Conservation (phyloP, 2,888 invertebrate species). For the Tenthredo distinguenda region DNA sequence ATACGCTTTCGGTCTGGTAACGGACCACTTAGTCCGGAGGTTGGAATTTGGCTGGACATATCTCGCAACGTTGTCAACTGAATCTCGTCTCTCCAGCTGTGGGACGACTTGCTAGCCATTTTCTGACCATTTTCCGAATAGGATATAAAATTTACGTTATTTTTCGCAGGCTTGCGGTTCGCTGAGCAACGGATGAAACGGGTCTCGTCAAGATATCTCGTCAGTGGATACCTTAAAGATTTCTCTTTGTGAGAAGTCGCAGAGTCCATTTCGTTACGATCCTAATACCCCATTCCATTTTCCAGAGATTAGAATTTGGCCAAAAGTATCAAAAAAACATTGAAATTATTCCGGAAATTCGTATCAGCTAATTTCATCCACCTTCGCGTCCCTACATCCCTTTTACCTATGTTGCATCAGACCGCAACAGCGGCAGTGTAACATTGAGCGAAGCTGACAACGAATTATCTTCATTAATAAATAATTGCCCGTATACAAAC, state of each 20-base stretch:
- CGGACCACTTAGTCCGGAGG: neutral
- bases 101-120: neutral
- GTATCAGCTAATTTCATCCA: too few relatives aligned
- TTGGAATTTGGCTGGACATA: conserved; percentile 13
- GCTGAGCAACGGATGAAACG: conserved; percentile 66
- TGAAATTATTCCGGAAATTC: too few relatives aligned
- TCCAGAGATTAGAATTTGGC: conserved; percentile 56
- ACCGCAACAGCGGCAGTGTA: neutral
- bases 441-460: neutral
- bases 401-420: neutral
- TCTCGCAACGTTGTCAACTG: neutral
- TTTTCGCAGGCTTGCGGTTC: conserved; percentile 65
- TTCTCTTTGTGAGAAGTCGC: conserved; percentile 54
- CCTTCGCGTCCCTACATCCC: neutral
- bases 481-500: neutral
- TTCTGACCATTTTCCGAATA: too few relatives aligned
- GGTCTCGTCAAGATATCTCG: conserved; percentile 60
- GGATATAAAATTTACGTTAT: neutral
- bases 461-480: neutral
- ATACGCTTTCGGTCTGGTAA: too few relatives aligned
- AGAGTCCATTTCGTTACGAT: conserved; percentile 51
- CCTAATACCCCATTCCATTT: conserved; percentile 43
- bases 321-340: conserved; percentile 32
- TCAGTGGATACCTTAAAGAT: conserved; percentile 62
- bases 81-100: neutral